Conservation (phyloP, 2,888 invertebrate species). For the Sphaerophoria taeniata region DNA sequence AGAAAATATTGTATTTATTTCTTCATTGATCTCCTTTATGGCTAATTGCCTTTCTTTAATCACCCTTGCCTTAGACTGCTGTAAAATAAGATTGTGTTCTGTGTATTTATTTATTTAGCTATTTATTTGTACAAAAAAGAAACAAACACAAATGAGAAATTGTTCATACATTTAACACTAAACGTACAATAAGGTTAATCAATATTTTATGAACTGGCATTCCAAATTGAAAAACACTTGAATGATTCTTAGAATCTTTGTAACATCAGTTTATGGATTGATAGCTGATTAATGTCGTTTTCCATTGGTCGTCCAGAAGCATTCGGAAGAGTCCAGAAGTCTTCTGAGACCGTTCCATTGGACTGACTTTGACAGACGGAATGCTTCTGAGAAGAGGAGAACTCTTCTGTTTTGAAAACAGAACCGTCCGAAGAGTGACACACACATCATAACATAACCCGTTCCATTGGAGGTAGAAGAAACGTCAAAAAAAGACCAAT, state of each 20-base stretch:
- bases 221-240: slow-evolving; percentile 32
- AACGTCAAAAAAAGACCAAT: too few species aligned
- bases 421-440: too few species aligned
- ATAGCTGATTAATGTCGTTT: too few species aligned
- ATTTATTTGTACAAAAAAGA: neutral
- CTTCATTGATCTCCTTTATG: slow-evolving; percentile 58
- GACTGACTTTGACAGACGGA: too few species aligned
- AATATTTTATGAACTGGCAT: slow-evolving; percentile 17
- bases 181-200: slow-evolving; percentile 30
- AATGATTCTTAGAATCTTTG: too few species aligned
- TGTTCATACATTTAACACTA: slow-evolving; percentile 43
- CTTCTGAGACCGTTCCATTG: too few species aligned
- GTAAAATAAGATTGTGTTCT: slow-evolving; percentile 53
- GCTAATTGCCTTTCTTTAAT: slow-evolving; percentile 51
- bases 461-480: too few species aligned
- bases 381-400: too few species aligned
- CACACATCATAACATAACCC: too few species aligned
- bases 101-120: slow-evolving; percentile 30
- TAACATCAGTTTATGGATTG: slow-evolving; percentile 10
- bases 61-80: slow-evolving; percentile 70
- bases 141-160: slow-evolving; percentile 24
- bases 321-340: too few species aligned
- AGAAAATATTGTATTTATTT: slow-evolving; percentile 11
- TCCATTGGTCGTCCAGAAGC: too few species aligned
- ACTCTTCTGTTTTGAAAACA: too few species aligned